Conservation (phyloP, 2,113 vertebrate genomes). For the Climacteris rufus region DNA sequence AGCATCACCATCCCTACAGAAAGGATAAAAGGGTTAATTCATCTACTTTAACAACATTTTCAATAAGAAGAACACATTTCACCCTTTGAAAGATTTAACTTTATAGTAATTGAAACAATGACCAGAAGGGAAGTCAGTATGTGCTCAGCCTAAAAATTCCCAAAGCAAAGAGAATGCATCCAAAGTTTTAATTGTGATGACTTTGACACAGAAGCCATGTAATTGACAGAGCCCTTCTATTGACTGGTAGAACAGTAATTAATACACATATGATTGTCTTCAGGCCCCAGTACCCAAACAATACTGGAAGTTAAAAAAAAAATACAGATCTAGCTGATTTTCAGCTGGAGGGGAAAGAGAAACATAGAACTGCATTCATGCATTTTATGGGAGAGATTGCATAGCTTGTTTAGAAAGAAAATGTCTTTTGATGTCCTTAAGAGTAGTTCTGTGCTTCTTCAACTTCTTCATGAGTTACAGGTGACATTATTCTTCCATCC, state of each 20-base stretch:
- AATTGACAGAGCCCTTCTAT: conserved; percentile 79
- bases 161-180: conserved; percentile 47
- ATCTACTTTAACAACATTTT: background rate
- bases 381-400: conserved; percentile 77
- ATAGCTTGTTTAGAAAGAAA: conserved; percentile 75
- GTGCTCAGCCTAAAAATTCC: conserved; percentile 36
- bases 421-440: conserved; percentile 51
- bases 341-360: background rate
- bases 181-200: conserved; percentile 57
- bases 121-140: conserved; percentile 44
- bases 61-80: conserved; percentile 41
- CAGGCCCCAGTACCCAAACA: conserved; percentile 65
- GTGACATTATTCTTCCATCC: background rate
- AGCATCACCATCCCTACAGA: background rate
- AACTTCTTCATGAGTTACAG: background rate
- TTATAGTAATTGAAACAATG: conserved; percentile 53
- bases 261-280: conserved; percentile 77
- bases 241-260: conserved; percentile 71
- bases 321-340: conserved; percentile 16
- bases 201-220: conserved; percentile 59
- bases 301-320: conserved; percentile 20
- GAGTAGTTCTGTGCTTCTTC: conserved; percentile 58
- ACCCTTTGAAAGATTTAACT: conserved; percentile 55
- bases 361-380: conserved; percentile 62
- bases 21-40: background rate